Evolutionary conservation across 2,888 invertebrate species (phyloP).

Genomic region (Ichneumoninae sp.): DNA sequence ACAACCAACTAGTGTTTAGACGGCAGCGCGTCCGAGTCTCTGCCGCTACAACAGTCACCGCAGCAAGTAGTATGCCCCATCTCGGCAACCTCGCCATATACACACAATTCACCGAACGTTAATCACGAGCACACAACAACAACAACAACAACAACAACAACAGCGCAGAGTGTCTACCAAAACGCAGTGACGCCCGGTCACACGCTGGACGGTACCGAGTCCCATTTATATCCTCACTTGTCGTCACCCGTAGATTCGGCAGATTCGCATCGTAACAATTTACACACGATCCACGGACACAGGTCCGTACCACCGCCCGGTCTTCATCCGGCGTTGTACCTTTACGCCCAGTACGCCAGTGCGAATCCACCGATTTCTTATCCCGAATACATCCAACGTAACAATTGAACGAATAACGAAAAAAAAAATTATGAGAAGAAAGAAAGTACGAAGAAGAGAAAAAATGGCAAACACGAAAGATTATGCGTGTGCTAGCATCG

Average conservation of each 20-base stretch:
- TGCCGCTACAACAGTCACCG: slow-evolving; percentile 73
- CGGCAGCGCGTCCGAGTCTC: slow-evolving; percentile 78
- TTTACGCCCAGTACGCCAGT: slow-evolving; percentile 83
- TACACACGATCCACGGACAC: slow-evolving; percentile 71
- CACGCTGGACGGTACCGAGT: slow-evolving; percentile 62
- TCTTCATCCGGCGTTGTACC: slow-evolving; percentile 82
- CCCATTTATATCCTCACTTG: slow-evolving; percentile 77
- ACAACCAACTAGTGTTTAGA: slow-evolving; percentile 84
- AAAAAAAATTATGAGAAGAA: not conserved
- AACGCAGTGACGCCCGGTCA: slow-evolving; percentile 63
- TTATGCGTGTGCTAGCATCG: slow-evolving; percentile 70
- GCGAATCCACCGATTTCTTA: slow-evolving; percentile 80
- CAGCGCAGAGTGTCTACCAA: slow-evolving; percentile 82
- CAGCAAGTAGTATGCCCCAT: slow-evolving; percentile 80
- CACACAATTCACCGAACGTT: slow-evolving; percentile 50
- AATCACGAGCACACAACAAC: slow-evolving; percentile 48
- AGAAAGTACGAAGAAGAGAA: slow-evolving; percentile 4
- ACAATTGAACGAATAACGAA: slow-evolving; percentile 73
- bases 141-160: slow-evolving; percentile 58
- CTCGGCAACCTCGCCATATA: slow-evolving; percentile 75
- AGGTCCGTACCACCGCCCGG: slow-evolving; percentile 77
- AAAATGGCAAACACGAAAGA: slow-evolving; percentile 30
- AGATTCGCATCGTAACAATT: slow-evolving; percentile 62
- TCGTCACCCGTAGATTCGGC: slow-evolving; percentile 73
- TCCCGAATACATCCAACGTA: slow-evolving; percentile 82